Evolutionary conservation across 2,888 invertebrate species (phyloP).

Genomic region (Pteria penguin): DNA sequence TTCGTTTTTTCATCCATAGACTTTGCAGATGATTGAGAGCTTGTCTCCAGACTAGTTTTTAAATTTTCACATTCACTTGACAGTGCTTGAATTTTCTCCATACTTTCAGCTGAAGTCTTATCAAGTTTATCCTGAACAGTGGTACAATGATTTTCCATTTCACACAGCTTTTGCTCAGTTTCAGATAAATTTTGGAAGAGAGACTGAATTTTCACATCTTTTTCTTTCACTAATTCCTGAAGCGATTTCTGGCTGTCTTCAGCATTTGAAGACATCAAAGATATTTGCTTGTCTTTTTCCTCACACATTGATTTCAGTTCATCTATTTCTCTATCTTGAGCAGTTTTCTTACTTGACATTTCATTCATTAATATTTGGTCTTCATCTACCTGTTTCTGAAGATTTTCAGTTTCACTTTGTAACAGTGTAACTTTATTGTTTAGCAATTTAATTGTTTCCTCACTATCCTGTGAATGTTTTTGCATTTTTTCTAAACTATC

Average conservation of each 20-base stretch:
- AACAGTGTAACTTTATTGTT: background rate
- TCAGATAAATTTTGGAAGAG: slow-evolving; percentile 37
- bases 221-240: slow-evolving; percentile 38
- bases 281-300: slow-evolving; percentile 38
- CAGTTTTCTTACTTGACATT: slow-evolving; percentile 33
- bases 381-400: slow-evolving; percentile 10
- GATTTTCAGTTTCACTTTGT: background rate
- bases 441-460: no score
- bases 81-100: background rate
- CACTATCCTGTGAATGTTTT: background rate
- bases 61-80: background rate
- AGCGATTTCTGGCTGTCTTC: slow-evolving; percentile 38
- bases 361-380: slow-evolving; percentile 14
- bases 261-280: slow-evolving; percentile 30
- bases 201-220: slow-evolving; percentile 35
- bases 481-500: no score
- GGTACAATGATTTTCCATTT: background rate
- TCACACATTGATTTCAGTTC: slow-evolving; percentile 20
- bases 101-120: slow-evolving; percentile 8
- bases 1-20: background rate
- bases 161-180: slow-evolving; percentile 29
- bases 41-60: slow-evolving; percentile 5
- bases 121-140: slow-evolving; percentile 18
- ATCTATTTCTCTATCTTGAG: slow-evolving; percentile 23
- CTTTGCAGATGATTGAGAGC: background rate